Percentiles rank a stretch among this genome's conserved stretches.
phyloP scores from a whole-genome alignment of 2,888 invertebrate genomes.

The Rhopalosiphum nymphaeae region DNA sequence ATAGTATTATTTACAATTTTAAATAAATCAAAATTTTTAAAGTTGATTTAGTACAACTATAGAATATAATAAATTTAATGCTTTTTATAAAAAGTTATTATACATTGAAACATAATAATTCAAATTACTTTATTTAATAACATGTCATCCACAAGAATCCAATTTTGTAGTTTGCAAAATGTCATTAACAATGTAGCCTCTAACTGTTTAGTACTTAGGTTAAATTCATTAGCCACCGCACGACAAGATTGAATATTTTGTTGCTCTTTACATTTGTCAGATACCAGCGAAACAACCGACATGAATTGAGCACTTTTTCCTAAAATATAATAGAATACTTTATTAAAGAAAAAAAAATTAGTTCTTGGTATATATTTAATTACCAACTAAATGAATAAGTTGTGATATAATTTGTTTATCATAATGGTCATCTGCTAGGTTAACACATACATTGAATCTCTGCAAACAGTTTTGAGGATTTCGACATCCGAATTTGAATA shows the following conservation, averaged over 20 bases:
- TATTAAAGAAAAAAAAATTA: neutral
- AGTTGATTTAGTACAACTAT: neutral
- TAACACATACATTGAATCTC: constrained; percentile 72
- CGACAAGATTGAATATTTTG: constrained; percentile 57
- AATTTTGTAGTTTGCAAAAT: constrained; percentile 61
- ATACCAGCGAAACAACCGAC: constrained; percentile 55
- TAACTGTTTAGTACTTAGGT: constrained; percentile 59
- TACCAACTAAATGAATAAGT: constrained; percentile 74
- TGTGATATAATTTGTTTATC: constrained; percentile 71
- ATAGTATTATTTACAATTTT: neutral
- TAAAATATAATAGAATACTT: constrained; percentile 10
- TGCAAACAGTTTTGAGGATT: constrained; percentile 71
- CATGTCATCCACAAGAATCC: constrained; percentile 59
- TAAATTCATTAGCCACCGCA: constrained; percentile 54
- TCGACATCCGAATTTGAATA: constrained; percentile 70
- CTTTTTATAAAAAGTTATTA: neutral
- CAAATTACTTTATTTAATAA: constrained; percentile 61
- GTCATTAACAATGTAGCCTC: constrained; percentile 59
- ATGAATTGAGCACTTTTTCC: constrained; percentile 36
- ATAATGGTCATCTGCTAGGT: constrained; percentile 73
- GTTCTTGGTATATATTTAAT: constrained; percentile 41
- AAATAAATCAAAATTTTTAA: neutral
- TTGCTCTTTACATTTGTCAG: constrained; percentile 59
- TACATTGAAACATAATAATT: neutral
- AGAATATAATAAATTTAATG: neutral